phyloP scores from a whole-genome alignment of 2,797 vertebrate species.

The Helarctos malayanus region DNA sequence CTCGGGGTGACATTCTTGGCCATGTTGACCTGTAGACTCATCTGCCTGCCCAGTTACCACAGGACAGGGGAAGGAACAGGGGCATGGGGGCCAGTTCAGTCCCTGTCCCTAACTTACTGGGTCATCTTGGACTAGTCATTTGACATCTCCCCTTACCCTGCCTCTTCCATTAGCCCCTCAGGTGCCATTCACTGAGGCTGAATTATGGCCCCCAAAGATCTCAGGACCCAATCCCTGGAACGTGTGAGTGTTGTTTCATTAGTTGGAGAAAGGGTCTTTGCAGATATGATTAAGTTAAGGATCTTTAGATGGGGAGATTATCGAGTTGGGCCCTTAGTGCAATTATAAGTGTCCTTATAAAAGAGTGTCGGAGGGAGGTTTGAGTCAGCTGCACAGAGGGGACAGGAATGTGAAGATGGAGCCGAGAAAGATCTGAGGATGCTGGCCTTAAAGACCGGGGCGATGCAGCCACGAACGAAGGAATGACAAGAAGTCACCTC shows the following conservation, averaged over 20 bases:
- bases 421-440: neutral
- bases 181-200: neutral
- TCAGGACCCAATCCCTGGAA: neutral
- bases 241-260: neutral
- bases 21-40: neutral
- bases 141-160: neutral
- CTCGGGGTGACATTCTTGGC: neutral
- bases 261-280: neutral
- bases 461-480: too few relatives aligned
- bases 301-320: neutral
- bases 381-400: neutral
- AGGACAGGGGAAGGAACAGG: neutral
- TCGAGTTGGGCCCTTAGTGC: neutral
- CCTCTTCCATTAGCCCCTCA: neutral
- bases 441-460: neutral
- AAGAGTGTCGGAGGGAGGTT: neutral
- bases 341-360: neutral
- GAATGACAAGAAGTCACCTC: too few relatives aligned
- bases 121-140: neutral
- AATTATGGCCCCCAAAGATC: neutral
- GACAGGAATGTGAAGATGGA: neutral
- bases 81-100: neutral
- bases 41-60: neutral
- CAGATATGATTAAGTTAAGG: neutral
- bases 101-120: neutral